These are phyloP conservation scores for Synaphobranchus kaupii DNA, from an alignment of 2,797 vertebrate species.

Conservation along the genomic window DNA sequence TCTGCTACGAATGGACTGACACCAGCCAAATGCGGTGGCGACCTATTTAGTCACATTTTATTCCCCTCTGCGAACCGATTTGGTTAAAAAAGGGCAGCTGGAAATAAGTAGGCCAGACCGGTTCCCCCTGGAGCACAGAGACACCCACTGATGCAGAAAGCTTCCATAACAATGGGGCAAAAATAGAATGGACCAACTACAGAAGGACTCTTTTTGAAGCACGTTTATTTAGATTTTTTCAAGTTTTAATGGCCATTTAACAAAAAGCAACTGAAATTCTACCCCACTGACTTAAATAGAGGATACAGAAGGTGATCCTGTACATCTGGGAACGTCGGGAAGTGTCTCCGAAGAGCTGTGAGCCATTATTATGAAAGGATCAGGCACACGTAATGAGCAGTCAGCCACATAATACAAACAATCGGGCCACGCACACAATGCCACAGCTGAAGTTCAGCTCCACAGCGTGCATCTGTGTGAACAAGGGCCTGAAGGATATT, in stretches of 20 bases:
- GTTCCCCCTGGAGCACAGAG: neutral
- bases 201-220: neutral
- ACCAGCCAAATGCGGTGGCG: neutral
- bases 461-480: neutral
- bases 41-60: neutral
- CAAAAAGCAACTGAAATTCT: neutral
- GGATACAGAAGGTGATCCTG: neutral
- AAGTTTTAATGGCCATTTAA: neutral
- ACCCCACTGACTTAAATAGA: neutral
- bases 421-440: neutral
- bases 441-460: neutral
- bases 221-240: neutral
- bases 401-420: neutral
- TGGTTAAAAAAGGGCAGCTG: neutral
- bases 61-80: neutral
- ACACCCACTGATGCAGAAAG: constrained; percentile 26
- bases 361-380: neutral
- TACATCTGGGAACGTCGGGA: too few species aligned
- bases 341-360: neutral
- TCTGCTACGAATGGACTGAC: neutral
- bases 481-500: neutral
- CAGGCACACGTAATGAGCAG: neutral
- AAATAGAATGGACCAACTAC: neutral
- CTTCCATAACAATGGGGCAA: constrained; percentile 10
- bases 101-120: constrained; percentile 18